Evolutionary conservation across 2,113 vertebrate species (phyloP).

Genomic region (Alces alces): DNA sequence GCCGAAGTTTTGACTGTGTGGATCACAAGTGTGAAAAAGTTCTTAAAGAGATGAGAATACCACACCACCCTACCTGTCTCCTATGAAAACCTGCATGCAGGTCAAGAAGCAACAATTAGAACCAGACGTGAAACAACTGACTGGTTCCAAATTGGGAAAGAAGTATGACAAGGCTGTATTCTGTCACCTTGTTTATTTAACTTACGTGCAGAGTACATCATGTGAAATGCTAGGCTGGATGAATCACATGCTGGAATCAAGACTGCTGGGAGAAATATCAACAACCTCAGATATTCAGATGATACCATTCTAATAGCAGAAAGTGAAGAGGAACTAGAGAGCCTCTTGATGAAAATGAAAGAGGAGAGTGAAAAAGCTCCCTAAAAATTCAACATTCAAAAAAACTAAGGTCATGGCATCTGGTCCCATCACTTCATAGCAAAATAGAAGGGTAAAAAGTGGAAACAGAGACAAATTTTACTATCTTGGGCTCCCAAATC

Average conservation of each 20-base stretch:
- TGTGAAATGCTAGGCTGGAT: neutral
- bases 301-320: neutral
- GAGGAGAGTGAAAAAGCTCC: neutral
- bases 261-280: neutral
- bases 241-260: neutral
- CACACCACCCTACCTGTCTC: neutral
- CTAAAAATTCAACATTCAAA: neutral
- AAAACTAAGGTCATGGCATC: neutral
- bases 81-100: neutral
- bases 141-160: neutral
- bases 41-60: neutral
- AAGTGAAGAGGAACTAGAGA: neutral
- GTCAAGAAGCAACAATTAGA: neutral
- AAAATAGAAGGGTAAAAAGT: neutral
- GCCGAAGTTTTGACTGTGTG: neutral
- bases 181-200: neutral
- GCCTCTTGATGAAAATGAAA: neutral
- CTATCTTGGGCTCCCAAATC: neutral
- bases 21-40: neutral
- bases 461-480: neutral
- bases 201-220: neutral
- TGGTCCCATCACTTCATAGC: neutral
- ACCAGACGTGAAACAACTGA: neutral
- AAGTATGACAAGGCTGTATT: neutral
- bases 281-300: neutral